Evolutionary conservation across 1,140 invertebrate species (phyloP).

Genomic region (Lysiphlebus fabarum): DNA sequence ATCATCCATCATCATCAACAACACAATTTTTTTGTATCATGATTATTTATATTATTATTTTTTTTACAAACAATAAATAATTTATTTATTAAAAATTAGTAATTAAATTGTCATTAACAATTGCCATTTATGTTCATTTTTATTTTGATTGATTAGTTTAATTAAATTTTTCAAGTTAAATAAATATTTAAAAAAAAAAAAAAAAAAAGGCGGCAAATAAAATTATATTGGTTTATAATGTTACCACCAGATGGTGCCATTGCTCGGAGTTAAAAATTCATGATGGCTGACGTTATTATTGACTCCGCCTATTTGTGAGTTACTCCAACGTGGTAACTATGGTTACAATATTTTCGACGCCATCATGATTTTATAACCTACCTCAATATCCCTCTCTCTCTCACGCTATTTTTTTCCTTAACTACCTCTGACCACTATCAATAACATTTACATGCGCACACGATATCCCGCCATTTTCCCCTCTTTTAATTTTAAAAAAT

Average conservation of each 20-base stretch:
- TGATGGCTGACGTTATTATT: conserved; percentile 40
- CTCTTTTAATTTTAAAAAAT: too few species aligned
- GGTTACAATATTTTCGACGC: conserved; percentile 38
- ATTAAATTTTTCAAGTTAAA: too few species aligned
- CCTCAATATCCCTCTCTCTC: conserved; percentile 34
- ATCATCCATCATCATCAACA: not conserved
- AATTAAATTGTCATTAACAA: not conserved
- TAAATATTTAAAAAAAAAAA: not conserved
- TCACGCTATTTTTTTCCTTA: conserved; percentile 22
- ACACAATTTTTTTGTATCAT: too few species aligned
- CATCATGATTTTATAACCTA: conserved; percentile 46
- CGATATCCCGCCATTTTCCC: not conserved
- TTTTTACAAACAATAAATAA: too few species aligned
- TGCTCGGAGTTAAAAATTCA: conserved; percentile 35
- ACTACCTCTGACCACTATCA: too few species aligned
- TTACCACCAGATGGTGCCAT: conserved; percentile 38
- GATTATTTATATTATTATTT: too few species aligned
- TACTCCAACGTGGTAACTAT: conserved; percentile 42
- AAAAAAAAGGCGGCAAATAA: conserved; percentile 8
- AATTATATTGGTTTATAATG: not conserved
- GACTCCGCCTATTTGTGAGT: conserved; percentile 35
- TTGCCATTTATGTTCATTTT: too few species aligned
- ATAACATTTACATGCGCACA: not conserved
- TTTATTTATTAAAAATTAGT: too few species aligned
- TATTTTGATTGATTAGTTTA: too few species aligned